Evolutionary conservation across 30 jellyfish, hydroid and myxozoan genomes (phyloP).

Genomic region (Cassiopea xamachana): DNA sequence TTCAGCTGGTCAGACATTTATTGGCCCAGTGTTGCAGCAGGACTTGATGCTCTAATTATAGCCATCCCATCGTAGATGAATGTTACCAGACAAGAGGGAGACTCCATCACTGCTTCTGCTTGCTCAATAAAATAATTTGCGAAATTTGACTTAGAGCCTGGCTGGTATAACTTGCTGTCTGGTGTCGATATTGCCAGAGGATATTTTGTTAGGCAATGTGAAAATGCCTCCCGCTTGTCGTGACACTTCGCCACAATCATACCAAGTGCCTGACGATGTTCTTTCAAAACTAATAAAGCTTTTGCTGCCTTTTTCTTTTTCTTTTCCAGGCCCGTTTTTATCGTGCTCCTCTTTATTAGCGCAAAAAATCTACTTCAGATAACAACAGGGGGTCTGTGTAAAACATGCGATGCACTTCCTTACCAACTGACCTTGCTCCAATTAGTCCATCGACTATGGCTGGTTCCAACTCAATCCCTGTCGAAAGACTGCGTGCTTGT

Average conservation of each 20-base stretch:
- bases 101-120: constrained; percentile 55
- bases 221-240: constrained; percentile 72
- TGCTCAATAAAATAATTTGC: constrained; percentile 19
- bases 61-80: constrained; percentile 65
- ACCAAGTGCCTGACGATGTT: constrained; percentile 65
- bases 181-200: constrained; percentile 70
- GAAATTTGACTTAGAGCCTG: constrained; percentile 44
- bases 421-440: constrained; percentile 74
- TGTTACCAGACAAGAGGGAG: constrained; percentile 43
- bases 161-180: constrained; percentile 58
- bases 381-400: constrained; percentile 16
- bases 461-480: constrained; percentile 65
- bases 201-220: constrained; percentile 66
- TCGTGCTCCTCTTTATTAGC: constrained; percentile 60
- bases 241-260: constrained; percentile 64
- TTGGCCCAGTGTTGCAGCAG: constrained; percentile 64
- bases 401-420: constrained; percentile 58
- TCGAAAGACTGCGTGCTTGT: constrained; percentile 58
- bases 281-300: constrained; percentile 61
- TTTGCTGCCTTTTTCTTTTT: constrained; percentile 19
- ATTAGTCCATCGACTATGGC: constrained; percentile 60
- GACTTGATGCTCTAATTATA: constrained; percentile 59
- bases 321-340: constrained; percentile 33
- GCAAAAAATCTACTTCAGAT: constrained; percentile 53
- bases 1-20: constrained; percentile 69